These are phyloP conservation scores for Polia nebulosa DNA, from an alignment of 2,888 invertebrate species.

Conservation along the genomic window DNA sequence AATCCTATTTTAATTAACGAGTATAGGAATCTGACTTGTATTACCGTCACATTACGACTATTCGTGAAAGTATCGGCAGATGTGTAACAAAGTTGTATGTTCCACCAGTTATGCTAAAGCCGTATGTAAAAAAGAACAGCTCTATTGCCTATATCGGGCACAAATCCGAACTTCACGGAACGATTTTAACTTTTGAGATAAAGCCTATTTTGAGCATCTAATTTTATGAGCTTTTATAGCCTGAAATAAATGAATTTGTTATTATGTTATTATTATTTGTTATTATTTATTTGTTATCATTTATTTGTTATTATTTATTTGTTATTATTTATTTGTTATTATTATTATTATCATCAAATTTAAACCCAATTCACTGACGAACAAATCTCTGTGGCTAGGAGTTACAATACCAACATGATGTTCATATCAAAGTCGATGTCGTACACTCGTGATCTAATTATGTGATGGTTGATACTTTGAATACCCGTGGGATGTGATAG, in stretches of 20 bases:
- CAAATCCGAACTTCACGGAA: neutral
- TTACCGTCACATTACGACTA: neutral
- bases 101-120: neutral
- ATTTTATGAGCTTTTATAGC: too few relatives aligned
- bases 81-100: neutral
- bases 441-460: slow-evolving; percentile 11
- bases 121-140: too few relatives aligned
- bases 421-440: slow-evolving; percentile 1
- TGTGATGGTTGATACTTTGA: neutral
- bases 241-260: too few relatives aligned
- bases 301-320: too few relatives aligned
- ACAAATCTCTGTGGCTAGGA: neutral
- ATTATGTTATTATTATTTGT: too few relatives aligned
- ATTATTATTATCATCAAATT: too few relatives aligned
- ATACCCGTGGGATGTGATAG: neutral
- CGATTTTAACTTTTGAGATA: too few relatives aligned
- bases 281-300: too few relatives aligned
- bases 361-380: neutral
- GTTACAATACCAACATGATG: neutral
- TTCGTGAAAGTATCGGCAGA: neutral
- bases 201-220: too few relatives aligned
- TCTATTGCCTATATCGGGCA: neutral
- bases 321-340: too few relatives aligned
- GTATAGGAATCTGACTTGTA: slow-evolving; percentile 10
- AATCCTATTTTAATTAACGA: slow-evolving; percentile 43